Evolutionary conservation across 2,888 invertebrate species (phyloP), one percentile per base, ranked within the genome.

Genomic region (Stomorhina lunata): DNA sequence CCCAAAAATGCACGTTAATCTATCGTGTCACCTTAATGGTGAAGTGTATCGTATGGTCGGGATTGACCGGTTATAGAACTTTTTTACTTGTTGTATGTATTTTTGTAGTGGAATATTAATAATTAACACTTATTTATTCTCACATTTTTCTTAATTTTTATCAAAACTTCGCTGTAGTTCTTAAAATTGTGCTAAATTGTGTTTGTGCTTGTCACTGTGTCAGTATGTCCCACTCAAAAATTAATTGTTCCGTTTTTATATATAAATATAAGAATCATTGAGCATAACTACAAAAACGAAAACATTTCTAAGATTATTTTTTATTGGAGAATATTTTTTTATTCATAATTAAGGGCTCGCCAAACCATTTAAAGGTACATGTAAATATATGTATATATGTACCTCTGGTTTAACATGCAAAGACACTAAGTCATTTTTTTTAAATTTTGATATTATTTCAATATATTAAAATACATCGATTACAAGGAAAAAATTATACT

Each of bases 201-300:
- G 27, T 43, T 43, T 29, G 29, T 43, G n/a, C n/a, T n/a, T n/a
- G 43, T 69, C 69, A 43, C n/a, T 55, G 29, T 69, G 57, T 43
- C 43, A 69, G 40, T 57, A 25, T 57, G 69, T 32, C 69, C 29
- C 43, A 43, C 43, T 32, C 29, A n/a, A 20, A 37, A 15, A 9
- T n/a, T 10, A 53, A 66, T 25, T 48, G 43, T 17, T 20, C 1
- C 17, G 5, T 55, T 32, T 32, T 45, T 55, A 12, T 32, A 32
- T 15, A 32, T 4, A 55, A 15, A 45, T 7, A 12, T 7, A 34
- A 57, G 37, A 37, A 25, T 10, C 10, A 50, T 6, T 34, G 15
- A 9, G 55, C 4, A 15, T 6, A 45, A 55, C 37, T 9, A 59
- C 2, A 27, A 6, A 55, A 43, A 12, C n/a, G 17, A 32, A 17